Evolutionary conservation across 2,888 invertebrate genomes (phyloP).

Genomic region (Caradrina clavipalpis): DNA sequence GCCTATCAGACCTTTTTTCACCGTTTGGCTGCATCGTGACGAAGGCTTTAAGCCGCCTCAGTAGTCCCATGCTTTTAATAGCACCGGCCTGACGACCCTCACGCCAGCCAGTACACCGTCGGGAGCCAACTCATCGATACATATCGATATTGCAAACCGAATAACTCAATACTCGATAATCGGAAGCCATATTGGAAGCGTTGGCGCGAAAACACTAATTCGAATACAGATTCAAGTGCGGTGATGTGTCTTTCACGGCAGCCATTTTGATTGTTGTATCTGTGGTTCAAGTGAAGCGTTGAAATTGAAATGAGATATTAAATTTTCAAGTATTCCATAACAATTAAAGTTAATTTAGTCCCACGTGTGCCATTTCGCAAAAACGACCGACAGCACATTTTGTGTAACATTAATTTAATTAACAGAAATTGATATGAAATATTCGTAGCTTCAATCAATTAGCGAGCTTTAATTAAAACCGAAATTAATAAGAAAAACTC

Average conservation of each 20-base stretch:
- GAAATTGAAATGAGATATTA: constrained; percentile 2
- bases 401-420: constrained; percentile 13
- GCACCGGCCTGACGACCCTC: constrained; percentile 71
- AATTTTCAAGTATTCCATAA: constrained; percentile 26
- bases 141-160: constrained; percentile 59
- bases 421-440: constrained; percentile 10
- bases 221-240: constrained; percentile 39
- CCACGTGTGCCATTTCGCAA: neutral
- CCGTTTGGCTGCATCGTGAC: constrained; percentile 75
- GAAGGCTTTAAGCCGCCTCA: constrained; percentile 77
- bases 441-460: constrained; percentile 12
- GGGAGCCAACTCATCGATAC: constrained; percentile 72
- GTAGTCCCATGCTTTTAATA: constrained; percentile 79
- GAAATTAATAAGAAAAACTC: neutral
- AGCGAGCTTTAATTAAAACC: constrained; percentile 1
- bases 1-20: constrained; percentile 79
- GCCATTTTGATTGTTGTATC: constrained; percentile 14
- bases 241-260: constrained; percentile 41
- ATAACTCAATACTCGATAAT: constrained; percentile 43
- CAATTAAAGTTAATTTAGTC: constrained; percentile 9
- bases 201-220: constrained; percentile 49
- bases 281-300: constrained; percentile 40
- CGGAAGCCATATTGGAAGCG: constrained; percentile 42
- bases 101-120: constrained; percentile 73
- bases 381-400: too few species aligned